phyloP scores from a whole-genome alignment of 2,797 vertebrate species.

The Microctenopoma stevenorrisi region DNA sequence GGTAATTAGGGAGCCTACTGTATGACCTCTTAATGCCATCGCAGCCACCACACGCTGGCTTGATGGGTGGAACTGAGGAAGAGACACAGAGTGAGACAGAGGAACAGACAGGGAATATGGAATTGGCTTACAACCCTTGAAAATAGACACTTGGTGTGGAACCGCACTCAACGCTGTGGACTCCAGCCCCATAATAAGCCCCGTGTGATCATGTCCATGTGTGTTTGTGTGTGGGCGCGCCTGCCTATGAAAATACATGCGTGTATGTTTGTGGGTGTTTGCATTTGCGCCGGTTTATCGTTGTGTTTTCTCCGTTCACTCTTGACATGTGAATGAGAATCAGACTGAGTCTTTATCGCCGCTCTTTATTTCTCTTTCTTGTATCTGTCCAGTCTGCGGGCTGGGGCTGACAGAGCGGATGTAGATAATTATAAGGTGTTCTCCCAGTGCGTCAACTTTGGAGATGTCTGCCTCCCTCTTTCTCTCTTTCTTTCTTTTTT shows the following conservation, averaged over 20 bases:
- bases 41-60: slow-evolving; percentile 41
- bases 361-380: slow-evolving; percentile 30
- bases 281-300: slow-evolving; percentile 44
- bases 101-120: slow-evolving; percentile 60
- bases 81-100: slow-evolving; percentile 32
- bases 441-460: slow-evolving; percentile 67
- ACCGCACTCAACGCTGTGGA: slow-evolving; percentile 79
- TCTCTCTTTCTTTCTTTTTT: slow-evolving; percentile 45
- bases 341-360: slow-evolving; percentile 14
- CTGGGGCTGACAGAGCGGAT: slow-evolving; percentile 76
- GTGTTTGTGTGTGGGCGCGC: slow-evolving; percentile 51
- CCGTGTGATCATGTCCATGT: slow-evolving; percentile 27
- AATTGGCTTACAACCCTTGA: slow-evolving; percentile 74
- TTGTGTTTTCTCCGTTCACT: slow-evolving; percentile 25
- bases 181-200: slow-evolving; percentile 76
- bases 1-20: slow-evolving; percentile 73
- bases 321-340: slow-evolving; percentile 50
- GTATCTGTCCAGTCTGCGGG: slow-evolving; percentile 59
- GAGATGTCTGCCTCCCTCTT: slow-evolving; percentile 68
- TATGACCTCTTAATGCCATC: slow-evolving; percentile 69
- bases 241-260: slow-evolving; percentile 45
- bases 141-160: slow-evolving; percentile 79
- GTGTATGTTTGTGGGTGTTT: slow-evolving; percentile 52
- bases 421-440: slow-evolving; percentile 85
- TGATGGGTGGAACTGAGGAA: slow-evolving; percentile 67